Evolutionary conservation across 2,888 invertebrate species (phyloP).

Genomic region (Gortyna flavago): DNA sequence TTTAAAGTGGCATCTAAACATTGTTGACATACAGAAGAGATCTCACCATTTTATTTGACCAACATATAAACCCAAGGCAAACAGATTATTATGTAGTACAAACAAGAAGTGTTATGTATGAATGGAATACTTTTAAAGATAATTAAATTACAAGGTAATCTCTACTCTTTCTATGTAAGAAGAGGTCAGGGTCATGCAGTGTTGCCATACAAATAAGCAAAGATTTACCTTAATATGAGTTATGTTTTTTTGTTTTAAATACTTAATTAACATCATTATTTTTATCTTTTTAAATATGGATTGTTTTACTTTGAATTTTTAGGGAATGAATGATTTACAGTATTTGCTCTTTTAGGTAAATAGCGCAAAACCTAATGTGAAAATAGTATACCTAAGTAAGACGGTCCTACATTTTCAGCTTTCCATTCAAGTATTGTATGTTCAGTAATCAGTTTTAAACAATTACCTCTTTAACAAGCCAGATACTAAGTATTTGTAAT

Average conservation of each 20-base stretch:
- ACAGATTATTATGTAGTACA: conserved; percentile 33
- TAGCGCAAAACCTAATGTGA: background rate
- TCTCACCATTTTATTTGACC: conserved; percentile 6
- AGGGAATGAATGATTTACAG: background rate
- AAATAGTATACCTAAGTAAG: background rate
- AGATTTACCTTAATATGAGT: background rate
- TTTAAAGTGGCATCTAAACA: background rate
- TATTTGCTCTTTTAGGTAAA: background rate
- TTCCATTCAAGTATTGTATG: background rate
- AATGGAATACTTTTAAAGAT: conserved; percentile 48
- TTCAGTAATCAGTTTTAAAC: conserved; percentile 5
- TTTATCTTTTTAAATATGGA: background rate
- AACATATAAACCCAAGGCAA: conserved; percentile 5
- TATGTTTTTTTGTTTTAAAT: too few relatives aligned
- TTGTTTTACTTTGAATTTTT: background rate
- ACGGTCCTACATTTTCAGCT: background rate
- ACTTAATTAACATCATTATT: too few relatives aligned
- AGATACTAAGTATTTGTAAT: conserved; percentile 3
- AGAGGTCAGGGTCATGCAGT: conserved; percentile 41
- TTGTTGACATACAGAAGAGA: background rate
- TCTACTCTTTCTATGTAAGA: conserved; percentile 6
- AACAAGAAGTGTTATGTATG: conserved; percentile 38
- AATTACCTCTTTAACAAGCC: conserved; percentile 5
- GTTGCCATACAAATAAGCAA: conserved; percentile 31
- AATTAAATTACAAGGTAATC: conserved; percentile 47